Evolutionary conservation across 2,797 vertebrate species (phyloP).

Genomic region (Clarias platycephalus): DNA sequence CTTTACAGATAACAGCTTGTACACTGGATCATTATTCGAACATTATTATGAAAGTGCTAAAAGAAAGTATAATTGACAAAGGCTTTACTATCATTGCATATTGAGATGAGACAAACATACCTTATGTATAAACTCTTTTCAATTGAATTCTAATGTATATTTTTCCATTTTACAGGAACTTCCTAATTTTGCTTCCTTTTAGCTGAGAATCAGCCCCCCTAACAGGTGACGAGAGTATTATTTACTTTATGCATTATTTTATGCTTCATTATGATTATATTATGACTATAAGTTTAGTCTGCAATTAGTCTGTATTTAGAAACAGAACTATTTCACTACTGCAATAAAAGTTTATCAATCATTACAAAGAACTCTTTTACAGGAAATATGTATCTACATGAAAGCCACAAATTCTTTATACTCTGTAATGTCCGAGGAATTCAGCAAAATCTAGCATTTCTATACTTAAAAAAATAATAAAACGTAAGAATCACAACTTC

Average conservation of each 20-base stretch:
- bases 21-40: constrained; percentile 67
- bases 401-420: not conserved
- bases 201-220: constrained; percentile 44
- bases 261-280: not conserved
- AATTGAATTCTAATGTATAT: not conserved
- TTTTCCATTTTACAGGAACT: constrained; percentile 31
- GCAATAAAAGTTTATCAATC: not conserved
- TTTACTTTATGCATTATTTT: not conserved
- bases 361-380: not conserved
- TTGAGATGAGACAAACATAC: constrained; percentile 28
- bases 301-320: constrained; percentile 4
- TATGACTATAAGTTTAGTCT: not conserved
- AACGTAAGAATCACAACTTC: not conserved
- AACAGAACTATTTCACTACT: not conserved
- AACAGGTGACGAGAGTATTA: constrained; percentile 40
- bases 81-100: constrained; percentile 47
- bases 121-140: not conserved
- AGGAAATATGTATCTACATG: not conserved
- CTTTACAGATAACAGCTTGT: constrained; percentile 59
- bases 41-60: constrained; percentile 51
- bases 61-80: constrained; percentile 53
- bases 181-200: constrained; percentile 35
- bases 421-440: not conserved
- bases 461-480: too few species aligned
- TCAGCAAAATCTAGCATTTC: not conserved